Base-by-base conservation (phyloP, 2,888 invertebrate genomes). In the Dicyrtoma fusca region DNA sequence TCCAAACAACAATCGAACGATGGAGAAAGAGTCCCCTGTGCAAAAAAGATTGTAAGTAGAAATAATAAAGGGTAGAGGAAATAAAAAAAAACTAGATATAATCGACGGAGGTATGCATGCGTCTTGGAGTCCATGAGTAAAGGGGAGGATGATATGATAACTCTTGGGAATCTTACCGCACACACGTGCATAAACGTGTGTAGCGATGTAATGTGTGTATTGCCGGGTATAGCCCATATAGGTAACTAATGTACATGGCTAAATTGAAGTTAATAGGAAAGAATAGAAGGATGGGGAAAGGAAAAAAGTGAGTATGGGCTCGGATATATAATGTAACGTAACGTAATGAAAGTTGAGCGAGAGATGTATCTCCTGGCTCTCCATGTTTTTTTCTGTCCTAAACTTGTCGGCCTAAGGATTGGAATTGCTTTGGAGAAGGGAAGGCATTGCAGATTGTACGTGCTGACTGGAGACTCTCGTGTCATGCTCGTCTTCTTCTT, bases 301-400 rank as follows among this genome's bases (percentile, higher is more conserved):
- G 53, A 21, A 17, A 10, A 53, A 21, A 53, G 53, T 53, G 2
- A 10, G 19, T 3, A n/a, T n/a, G n/a, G n/a, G 8, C 8, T 34
- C 34, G 3, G 34, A 34, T 34, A 34, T 34, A 8, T 34, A 34
- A 34, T 55, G 34, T 42, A 3, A 17, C 17, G 17, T 61, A 61
- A 42, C 44, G 61, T 61, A 61, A 61, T 61, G 61, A 61, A 61
- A 42, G 44, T 61, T 61, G 61, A 61, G 61, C 42, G 61, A 34
- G 34, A 34, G 34, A 34, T 34, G 34, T 34, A 34, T 34, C 34
- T 34, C 8, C 34, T 34, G 4, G 3, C 34, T 34, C 8, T 34
- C 34, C 34, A 34, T 34, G 34, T 34, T 34, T 34, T 34, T 34
- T 34, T 34, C 8, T 34, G 4, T 34, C 34, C 34, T 8, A 44